Evolutionary conservation across 1,140 invertebrate species (phyloP).

Genomic region (Pseudomyrmex gracilis): DNA sequence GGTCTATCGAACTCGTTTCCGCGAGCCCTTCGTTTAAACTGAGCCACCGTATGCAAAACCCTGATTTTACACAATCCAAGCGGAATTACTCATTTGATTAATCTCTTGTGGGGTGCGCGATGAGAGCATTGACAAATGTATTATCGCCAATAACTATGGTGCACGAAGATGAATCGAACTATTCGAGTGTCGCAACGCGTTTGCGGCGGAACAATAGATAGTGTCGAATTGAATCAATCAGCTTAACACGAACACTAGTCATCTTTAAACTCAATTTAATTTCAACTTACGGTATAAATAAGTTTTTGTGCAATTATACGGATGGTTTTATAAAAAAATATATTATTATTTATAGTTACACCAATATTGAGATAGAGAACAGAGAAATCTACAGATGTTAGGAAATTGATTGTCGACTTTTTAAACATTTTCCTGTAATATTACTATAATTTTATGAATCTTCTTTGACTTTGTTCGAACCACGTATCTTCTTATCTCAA

Average conservation of each 20-base stretch:
- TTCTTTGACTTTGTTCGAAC: no score
- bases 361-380: not conserved
- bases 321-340: not conserved
- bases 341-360: not conserved
- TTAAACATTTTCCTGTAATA: no score
- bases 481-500: no score
- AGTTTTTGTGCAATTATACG: not conserved
- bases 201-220: not conserved
- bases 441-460: no score
- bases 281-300: not conserved
- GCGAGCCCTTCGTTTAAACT: slow-evolving; percentile 5
- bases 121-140: slow-evolving; percentile 25
- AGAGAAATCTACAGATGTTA: no score
- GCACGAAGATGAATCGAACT: not conserved
- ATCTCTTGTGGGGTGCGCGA: not conserved
- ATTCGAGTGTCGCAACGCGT: not conserved
- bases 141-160: not conserved
- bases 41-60: not conserved
- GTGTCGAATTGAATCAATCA: not conserved
- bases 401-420: no score
- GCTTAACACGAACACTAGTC: not conserved
- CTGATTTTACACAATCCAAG: not conserved
- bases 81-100: slow-evolving; percentile 32
- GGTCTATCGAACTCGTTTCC: slow-evolving; percentile 17
- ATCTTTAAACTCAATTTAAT: not conserved